A percentile compares a stretch with the other conserved stretches of the same genome.
Conservation (phyloP, 35 echinoderm and acorn worm species). For the Ophioderma brevispina region DNA sequence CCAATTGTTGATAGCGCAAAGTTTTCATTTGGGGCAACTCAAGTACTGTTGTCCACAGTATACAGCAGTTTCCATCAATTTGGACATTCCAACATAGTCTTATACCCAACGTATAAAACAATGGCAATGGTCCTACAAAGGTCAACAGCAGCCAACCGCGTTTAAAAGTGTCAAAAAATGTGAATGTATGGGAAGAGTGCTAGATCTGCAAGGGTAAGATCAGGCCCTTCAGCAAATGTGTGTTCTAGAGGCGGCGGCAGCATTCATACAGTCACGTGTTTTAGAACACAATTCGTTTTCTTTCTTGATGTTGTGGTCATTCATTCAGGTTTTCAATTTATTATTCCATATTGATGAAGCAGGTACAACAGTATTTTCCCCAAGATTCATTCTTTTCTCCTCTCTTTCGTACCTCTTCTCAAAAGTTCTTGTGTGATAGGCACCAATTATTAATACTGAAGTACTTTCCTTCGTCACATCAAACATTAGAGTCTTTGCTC, state of each 20-base stretch:
- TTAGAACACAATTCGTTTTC: not conserved
- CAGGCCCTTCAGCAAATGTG: conserved; percentile 32
- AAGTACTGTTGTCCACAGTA: conserved; percentile 18
- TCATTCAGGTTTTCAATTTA: not conserved
- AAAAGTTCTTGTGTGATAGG: no score
- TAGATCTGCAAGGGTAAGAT: conserved; percentile 54
- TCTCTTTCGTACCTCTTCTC: no score
- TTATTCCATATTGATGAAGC: not conserved
- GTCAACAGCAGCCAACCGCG: not conserved
- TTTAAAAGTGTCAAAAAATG: not conserved
- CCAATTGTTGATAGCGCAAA: not conserved
- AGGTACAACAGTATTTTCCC: not conserved
- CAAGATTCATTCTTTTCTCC: not conserved
- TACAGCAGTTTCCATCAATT: not conserved
- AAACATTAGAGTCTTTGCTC: no score
- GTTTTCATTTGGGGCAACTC: not conserved
- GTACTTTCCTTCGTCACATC: no score
- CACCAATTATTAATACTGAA: no score
- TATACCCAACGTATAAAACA: conserved; percentile 41
- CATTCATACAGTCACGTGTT: not conserved
- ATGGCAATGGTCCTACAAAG: conserved; percentile 16
- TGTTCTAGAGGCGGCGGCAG: conserved; percentile 16
- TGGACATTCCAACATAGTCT: conserved; percentile 40
- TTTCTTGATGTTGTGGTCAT: no score
- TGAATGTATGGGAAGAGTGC: conserved; percentile 43